Base-by-base conservation (phyloP, 2,797 vertebrate species). In the Gallinago nigripennis region DNA sequence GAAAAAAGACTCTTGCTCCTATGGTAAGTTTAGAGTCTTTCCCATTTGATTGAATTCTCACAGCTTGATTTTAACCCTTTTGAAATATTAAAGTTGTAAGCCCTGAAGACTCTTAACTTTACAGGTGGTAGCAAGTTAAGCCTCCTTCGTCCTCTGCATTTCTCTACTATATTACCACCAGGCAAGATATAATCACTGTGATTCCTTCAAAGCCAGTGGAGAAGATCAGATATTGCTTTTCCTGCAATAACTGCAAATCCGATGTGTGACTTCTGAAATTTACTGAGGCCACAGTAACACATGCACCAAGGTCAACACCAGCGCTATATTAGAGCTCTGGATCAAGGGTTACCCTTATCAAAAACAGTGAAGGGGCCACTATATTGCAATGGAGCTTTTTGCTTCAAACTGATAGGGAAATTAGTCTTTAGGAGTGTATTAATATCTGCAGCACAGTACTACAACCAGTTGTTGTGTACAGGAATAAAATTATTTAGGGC, bases 121-220 rank as follows among this genome's bases (percentile, higher is more conserved):
- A 28, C 24, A 68, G 88, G 58, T 86, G 63, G 54, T 41, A 86
- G 50, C 46, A 84, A 69, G 63, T 51, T 76, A 83, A 92, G 28
- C 51, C 30, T 68, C 37, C 41, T 63, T 53, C 54, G 31, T 27
- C n/a, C 11, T 66, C 17, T 51, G 60, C n/a, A 56, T 91, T 82
- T 87, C 35, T 71, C 51, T 53, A 43, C 8, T 66, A 6, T 76
- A 9, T 79, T 65, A 75, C 58, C 56, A 86, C 50, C 68, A 82
- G 69, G 53, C 56, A 90, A 48, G 60, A 45, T 75, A 66, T n/a
- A 92, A 90, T 86, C 76, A 8, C 63, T 54, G 30, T 77, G 73
- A 95, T 85, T 96, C 80, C 76, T 94, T 93, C 90, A 79, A 89
- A 92, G 90, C 27, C 69, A 77, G 20, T 23, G 28, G 73, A 30